These are phyloP conservation scores for Chascanopsetta lugubris DNA, from an alignment of 2,113 vertebrate species.

Conservation along the genomic window DNA sequence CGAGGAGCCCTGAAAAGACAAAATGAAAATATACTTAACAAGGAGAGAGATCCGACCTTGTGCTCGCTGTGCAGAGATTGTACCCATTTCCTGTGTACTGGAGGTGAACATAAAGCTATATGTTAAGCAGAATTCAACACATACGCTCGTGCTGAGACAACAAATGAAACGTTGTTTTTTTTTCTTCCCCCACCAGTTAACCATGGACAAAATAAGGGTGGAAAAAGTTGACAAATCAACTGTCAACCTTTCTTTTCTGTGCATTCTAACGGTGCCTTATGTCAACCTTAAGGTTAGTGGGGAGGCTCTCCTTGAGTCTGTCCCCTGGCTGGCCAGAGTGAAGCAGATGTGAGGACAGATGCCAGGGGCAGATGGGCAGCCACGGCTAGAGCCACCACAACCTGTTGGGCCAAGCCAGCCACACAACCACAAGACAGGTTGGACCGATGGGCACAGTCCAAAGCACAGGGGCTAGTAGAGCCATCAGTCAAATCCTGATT, in stretches of 20 bases:
- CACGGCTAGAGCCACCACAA: conserved; percentile 81
- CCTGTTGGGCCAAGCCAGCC: conserved; percentile 88
- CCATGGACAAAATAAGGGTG: background rate
- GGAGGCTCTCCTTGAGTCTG: conserved; percentile 73
- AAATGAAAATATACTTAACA: conserved; percentile 16
- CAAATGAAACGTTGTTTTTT: background rate
- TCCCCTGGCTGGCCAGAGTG: conserved; percentile 73
- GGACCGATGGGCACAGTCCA: conserved; percentile 41
- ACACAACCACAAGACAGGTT: conserved; percentile 84
- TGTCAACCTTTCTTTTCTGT: background rate
- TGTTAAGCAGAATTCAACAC: background rate
- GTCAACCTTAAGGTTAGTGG: no score
- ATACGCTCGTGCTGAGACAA: background rate
- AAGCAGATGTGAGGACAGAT: conserved; percentile 87
- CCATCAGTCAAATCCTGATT: conserved; percentile 20
- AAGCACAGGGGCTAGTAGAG: conserved; percentile 9
- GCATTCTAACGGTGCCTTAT: no score
- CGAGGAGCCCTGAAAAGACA: conserved; percentile 86
- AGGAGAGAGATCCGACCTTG: background rate
- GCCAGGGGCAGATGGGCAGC: conserved; percentile 86
- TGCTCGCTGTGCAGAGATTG: background rate
- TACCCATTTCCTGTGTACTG: background rate
- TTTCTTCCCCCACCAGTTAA: background rate
- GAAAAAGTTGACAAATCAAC: background rate
- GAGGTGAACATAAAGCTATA: background rate